Evolutionary conservation across 2,113 vertebrate genomes (phyloP).

Genomic region (Equus quagga): DNA sequence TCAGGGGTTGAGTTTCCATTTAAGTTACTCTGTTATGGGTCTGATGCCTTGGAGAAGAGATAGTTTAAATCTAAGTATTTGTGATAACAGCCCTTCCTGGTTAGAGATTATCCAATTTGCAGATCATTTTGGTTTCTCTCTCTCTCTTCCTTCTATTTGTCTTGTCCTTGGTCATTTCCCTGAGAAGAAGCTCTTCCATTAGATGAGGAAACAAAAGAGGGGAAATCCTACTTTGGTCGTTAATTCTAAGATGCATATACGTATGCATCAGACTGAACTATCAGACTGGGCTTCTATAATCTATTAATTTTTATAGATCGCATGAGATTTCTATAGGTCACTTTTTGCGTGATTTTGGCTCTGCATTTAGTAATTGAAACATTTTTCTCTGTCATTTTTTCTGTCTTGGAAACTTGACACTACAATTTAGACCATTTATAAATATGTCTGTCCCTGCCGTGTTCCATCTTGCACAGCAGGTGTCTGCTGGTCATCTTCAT

Average conservation of each 20-base stretch:
- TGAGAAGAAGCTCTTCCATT: neutral
- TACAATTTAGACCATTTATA: neutral
- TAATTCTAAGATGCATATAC: neutral
- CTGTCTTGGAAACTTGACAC: neutral
- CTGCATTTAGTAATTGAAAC: neutral
- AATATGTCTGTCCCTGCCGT: neutral
- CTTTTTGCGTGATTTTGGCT: neutral
- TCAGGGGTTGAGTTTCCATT: neutral
- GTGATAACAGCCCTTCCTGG: neutral
- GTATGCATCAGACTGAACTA: neutral
- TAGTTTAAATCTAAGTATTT: neutral
- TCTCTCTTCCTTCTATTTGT: neutral
- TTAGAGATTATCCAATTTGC: constrained; percentile 30
- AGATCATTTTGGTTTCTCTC: constrained; percentile 12
- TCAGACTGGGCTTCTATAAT: neutral
- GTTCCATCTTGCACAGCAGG: neutral
- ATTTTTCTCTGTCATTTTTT: neutral
- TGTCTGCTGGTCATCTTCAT: neutral
- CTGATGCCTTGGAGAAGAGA: neutral
- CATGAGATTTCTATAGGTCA: neutral
- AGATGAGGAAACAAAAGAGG: neutral
- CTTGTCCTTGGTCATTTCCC: neutral
- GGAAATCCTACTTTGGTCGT: neutral
- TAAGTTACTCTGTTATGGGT: neutral
- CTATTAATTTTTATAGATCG: neutral